Conservation (phyloP, 1,140 invertebrate genomes). For the Sycobia sp. region DNA sequence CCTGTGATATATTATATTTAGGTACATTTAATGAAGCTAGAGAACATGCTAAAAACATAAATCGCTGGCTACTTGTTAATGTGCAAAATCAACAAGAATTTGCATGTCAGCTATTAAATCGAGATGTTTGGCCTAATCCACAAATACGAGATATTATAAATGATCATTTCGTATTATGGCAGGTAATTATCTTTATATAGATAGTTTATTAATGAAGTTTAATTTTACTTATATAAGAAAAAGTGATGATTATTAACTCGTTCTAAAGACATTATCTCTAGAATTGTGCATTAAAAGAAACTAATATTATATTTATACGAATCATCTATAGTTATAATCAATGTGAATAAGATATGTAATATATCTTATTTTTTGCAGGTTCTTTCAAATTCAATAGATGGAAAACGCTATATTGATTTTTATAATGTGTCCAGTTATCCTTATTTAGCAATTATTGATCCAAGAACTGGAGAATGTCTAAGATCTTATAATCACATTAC, state of each 20-base stretch:
- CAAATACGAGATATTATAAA: slow-evolving; percentile 71
- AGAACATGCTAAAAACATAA: slow-evolving; percentile 65
- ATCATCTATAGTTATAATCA: too few species aligned
- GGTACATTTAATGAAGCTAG: slow-evolving; percentile 72
- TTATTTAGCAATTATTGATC: slow-evolving; percentile 77
- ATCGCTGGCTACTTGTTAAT: slow-evolving; percentile 80
- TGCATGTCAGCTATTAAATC: slow-evolving; percentile 74
- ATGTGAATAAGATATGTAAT: slow-evolving; percentile 4
- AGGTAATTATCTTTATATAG: too few species aligned
- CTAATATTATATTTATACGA: slow-evolving; percentile 1
- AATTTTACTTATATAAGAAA: too few species aligned
- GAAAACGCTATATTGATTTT: slow-evolving; percentile 72
- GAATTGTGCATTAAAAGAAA: background rate
- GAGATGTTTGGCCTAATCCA: slow-evolving; percentile 77
- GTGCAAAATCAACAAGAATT: slow-evolving; percentile 80
- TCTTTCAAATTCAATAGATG: slow-evolving; percentile 72
- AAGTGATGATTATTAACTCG: too few species aligned
- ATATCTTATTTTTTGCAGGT: slow-evolving; percentile 59
- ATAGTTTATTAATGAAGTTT: too few species aligned
- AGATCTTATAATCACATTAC: slow-evolving; percentile 63
- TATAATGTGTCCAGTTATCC: slow-evolving; percentile 73
- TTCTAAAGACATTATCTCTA: slow-evolving; percentile 14
- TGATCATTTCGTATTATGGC: slow-evolving; percentile 81
- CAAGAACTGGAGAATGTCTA: slow-evolving; percentile 74
- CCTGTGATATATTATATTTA: slow-evolving; percentile 72